phyloP scores from a whole-genome alignment of 2,797 vertebrate genomes.

The Salmo trutta region DNA sequence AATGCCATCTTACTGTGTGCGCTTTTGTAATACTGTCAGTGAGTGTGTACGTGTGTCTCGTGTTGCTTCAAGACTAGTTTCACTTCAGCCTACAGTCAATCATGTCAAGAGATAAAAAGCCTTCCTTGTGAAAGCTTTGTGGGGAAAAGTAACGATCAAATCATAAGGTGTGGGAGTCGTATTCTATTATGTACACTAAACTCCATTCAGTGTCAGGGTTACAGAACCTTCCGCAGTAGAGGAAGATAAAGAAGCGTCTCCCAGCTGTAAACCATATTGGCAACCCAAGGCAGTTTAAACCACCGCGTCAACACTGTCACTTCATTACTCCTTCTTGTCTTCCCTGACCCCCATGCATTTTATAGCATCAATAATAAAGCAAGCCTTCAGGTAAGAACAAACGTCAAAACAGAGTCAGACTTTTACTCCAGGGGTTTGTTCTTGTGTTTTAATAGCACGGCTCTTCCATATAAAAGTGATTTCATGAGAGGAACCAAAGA shows the following conservation, averaged over 20 bases:
- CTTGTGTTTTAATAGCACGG: conserved; percentile 29
- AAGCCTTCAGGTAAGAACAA: conserved; percentile 20
- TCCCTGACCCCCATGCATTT: conserved; percentile 35
- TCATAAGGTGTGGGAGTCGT: conserved; percentile 41
- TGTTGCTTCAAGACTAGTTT: conserved; percentile 13
- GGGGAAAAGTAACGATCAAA: conserved; percentile 29
- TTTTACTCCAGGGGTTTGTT: conserved; percentile 24
- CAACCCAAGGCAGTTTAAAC: conserved; percentile 15
- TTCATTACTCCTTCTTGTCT: conserved; percentile 20
- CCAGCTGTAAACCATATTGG: conserved; percentile 21
- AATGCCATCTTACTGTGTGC: conserved; percentile 39
- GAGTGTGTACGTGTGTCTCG: background rate
- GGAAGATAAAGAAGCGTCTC: conserved; percentile 13
- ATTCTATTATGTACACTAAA: conserved; percentile 16
- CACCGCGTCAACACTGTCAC: conserved; percentile 16
- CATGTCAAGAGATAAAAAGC: conserved; percentile 23
- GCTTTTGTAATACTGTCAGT: conserved; percentile 31
- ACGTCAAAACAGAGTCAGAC: background rate
- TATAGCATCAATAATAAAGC: conserved; percentile 39
- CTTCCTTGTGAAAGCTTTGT: conserved; percentile 19
- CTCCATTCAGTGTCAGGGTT: conserved; percentile 8
- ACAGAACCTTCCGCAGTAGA: conserved; percentile 24
- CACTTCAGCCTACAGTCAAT: conserved; percentile 40
- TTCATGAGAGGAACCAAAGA: conserved; percentile 17
- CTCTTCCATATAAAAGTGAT: conserved; percentile 12